A percentile compares a stretch with the other conserved stretches of the same genome.
These are phyloP conservation scores for Lordiphosa mommai DNA, from an alignment of 1,140 invertebrate species.

Conservation along the genomic window DNA sequence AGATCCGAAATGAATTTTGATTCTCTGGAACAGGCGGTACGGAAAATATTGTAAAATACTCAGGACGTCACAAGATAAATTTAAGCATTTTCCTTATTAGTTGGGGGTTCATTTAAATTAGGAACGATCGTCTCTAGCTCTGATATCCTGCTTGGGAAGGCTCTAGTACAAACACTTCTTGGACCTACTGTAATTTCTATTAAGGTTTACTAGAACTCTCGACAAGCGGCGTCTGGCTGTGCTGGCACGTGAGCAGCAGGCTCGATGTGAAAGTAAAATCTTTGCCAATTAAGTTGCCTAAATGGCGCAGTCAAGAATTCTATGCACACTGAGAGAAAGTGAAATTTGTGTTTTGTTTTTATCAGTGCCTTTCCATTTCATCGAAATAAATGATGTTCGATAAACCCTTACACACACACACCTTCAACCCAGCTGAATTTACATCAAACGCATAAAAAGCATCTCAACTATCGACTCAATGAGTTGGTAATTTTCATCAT, in stretches of 20 bases:
- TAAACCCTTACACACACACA: slow-evolving; percentile 29
- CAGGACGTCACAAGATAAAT: too few species aligned
- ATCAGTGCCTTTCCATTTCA: slow-evolving; percentile 41
- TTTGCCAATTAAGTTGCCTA: slow-evolving; percentile 39
- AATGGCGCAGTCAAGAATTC: slow-evolving; percentile 31
- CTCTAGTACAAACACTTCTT: too few species aligned
- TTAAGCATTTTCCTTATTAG: too few species aligned
- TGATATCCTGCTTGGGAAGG: too few species aligned
- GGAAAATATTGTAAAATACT: too few species aligned
- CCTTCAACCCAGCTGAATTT: slow-evolving; percentile 26
- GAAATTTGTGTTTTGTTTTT: slow-evolving; percentile 18
- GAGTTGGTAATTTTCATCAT: slow-evolving; percentile 29
- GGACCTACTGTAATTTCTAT: not conserved
- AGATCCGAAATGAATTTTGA: too few species aligned
- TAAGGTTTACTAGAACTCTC: slow-evolving; percentile 1
- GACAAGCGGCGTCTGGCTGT: slow-evolving; percentile 8
- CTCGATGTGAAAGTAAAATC: slow-evolving; percentile 7
- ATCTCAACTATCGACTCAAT: slow-evolving; percentile 33
- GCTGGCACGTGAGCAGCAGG: slow-evolving; percentile 22
- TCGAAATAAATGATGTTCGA: slow-evolving; percentile 27
- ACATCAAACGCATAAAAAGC: slow-evolving; percentile 24
- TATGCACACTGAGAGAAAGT: slow-evolving; percentile 33
- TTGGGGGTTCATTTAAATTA: too few species aligned
- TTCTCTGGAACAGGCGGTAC: too few species aligned
- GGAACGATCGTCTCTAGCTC: too few species aligned